phyloP scores from a whole-genome alignment of 2,797 vertebrate genomes.

The Percopsis omiscomaycus region DNA sequence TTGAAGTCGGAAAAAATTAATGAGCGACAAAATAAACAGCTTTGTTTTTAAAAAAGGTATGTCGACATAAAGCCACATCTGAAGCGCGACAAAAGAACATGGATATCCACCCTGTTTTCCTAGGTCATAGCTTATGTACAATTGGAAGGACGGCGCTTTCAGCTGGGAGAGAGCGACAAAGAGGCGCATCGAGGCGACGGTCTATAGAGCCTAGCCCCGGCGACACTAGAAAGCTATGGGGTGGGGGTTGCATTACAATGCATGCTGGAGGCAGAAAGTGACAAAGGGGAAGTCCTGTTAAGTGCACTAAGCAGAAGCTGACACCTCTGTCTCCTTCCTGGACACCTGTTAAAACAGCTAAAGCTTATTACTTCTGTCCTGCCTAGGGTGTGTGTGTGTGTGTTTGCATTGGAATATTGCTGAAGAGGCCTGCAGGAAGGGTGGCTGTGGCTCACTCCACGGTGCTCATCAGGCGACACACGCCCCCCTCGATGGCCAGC shows the following conservation, averaged over 20 bases:
- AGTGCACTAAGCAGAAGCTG: slow-evolving; percentile 68
- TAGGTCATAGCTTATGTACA: slow-evolving; percentile 72
- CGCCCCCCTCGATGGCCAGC: slow-evolving; percentile 96
- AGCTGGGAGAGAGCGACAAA: slow-evolving; percentile 35
- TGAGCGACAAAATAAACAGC: not conserved
- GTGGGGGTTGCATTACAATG: slow-evolving; percentile 45
- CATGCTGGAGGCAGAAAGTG: slow-evolving; percentile 65
- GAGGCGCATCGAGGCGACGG: slow-evolving; percentile 58
- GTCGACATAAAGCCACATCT: slow-evolving; percentile 31
- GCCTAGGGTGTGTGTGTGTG: slow-evolving; percentile 20
- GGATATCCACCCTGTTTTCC: slow-evolving; percentile 75
- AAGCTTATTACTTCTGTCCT: slow-evolving; percentile 66
- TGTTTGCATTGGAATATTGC: slow-evolving; percentile 55
- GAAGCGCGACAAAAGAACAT: slow-evolving; percentile 51
- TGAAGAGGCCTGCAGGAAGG: slow-evolving; percentile 47
- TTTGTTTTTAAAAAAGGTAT: not conserved
- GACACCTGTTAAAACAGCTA: slow-evolving; percentile 76
- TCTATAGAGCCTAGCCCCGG: slow-evolving; percentile 69
- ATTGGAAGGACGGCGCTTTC: slow-evolving; percentile 51
- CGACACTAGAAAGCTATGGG: slow-evolving; percentile 46
- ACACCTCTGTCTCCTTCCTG: slow-evolving; percentile 54
- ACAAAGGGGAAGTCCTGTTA: slow-evolving; percentile 61
- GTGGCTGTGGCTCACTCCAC: slow-evolving; percentile 73
- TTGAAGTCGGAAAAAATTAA: not conserved
- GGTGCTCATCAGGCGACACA: slow-evolving; percentile 87